Percentiles rank a stretch among this genome's conserved stretches.
phyloP scores from a whole-genome alignment of 2,113 vertebrate species.

The Oryctolagus cuniculus region mOryCun1.1 NC_091439.1:122453001-122453500 shows the following conservation, averaged over 20 bases:
- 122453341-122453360: background rate
- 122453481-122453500: background rate
- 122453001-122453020: background rate
- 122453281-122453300: background rate
- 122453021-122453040: background rate
- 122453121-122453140: background rate
- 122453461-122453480: too few species aligned
- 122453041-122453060: background rate
- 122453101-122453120: background rate
- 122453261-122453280: background rate
- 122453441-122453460: too few species aligned
- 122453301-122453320: background rate
- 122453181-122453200: background rate
- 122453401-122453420: too few species aligned
- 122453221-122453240: constrained; percentile 28
- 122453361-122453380: too few species aligned
- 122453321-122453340: constrained; percentile 29
- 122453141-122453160: background rate
- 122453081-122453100: background rate
- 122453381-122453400: background rate
- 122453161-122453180: background rate
- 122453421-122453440: too few species aligned
- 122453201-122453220: too few species aligned
- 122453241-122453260: background rate
- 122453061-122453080: background rate